A percentile compares a stretch with the other conserved stretches of the same genome.
Conservation (phyloP, 2,888 invertebrate species). For the Tinea pellionella region DNA sequence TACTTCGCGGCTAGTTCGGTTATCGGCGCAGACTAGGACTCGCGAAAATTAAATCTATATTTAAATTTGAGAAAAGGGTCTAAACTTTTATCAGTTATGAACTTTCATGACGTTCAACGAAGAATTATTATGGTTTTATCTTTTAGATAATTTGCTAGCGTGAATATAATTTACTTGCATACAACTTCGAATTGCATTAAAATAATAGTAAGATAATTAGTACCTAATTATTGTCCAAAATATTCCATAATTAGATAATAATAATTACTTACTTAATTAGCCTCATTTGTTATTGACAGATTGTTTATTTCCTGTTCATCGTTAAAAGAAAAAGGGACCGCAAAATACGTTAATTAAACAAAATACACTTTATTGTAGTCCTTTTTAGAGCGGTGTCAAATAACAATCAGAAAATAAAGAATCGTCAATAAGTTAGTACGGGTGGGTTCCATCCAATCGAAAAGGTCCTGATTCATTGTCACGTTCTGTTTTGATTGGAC, state of each 20-base stretch:
- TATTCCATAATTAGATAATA: neutral
- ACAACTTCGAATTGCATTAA: neutral
- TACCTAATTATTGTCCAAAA: neutral
- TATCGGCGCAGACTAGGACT: constrained; percentile 38
- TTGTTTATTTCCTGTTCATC: neutral
- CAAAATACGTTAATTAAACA: neutral
- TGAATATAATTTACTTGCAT: neutral
- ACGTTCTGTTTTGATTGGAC: constrained; percentile 67
- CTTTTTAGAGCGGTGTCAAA: constrained; percentile 41
- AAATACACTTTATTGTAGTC: neutral
- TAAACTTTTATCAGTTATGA: constrained; percentile 66
- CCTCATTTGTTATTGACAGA: neutral
- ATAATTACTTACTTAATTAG: neutral
- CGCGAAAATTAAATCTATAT: constrained; percentile 62
- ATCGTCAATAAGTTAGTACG: constrained; percentile 58
- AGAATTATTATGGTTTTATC: constrained; percentile 67
- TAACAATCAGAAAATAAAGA: constrained; percentile 64
- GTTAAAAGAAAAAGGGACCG: neutral
- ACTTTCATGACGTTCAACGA: constrained; percentile 63
- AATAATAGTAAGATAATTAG: neutral
- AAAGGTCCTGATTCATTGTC: constrained; percentile 65
- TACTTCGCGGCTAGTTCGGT: constrained; percentile 28
- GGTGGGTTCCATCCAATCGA: constrained; percentile 24
- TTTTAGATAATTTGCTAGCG: constrained; percentile 33
- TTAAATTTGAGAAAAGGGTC: constrained; percentile 63